Base-by-base conservation (phyloP, 92 coral and sea anemone species). In the Phenganax stokvisi region DNA sequence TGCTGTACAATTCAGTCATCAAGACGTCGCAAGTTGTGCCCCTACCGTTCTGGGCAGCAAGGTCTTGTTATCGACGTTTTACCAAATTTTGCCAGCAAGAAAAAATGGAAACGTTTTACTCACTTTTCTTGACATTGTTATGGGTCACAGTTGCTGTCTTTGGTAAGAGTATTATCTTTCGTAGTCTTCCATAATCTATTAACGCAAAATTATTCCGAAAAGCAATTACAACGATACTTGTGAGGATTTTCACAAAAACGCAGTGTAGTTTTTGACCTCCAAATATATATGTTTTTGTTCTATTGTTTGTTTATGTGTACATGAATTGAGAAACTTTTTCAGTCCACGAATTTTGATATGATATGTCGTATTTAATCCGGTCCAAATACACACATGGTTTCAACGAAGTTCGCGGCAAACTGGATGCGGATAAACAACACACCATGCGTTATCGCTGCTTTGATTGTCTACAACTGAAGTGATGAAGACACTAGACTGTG, bases 21-120 rank as follows among this genome's bases (percentile, higher is more conserved):
- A 54, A 57, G 2, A 62, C 37, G 60, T n/a, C 25, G 55, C 61
- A n/a, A 30, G 80, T 54, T 27, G 62, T 20, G 7, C 47, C 54
- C 8, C 47, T 53, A 53, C 47, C 52, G 16, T 63, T 56, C 74
- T 51, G 30, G 15, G 57, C 16, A 60, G n/a, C n/a, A 28, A 30
- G 8, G 13, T 8, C 51, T 20, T 11, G 8, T 28, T 10, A 37
- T 37, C 47, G 47, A 37, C 29, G 72, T 17, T 1, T 11, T 13
- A 20, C 10, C 8, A 5, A 27, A 20, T 59, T 44, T 15, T n/a
- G 53, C 11, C 17, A 6, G 9, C 71, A 62, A 31, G 11, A 12
- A 29, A 60, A 77, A 25, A 77, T 77, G 81, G 81, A 77, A 37
- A 58, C 11, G 47, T 47, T 44, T 60, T 58, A 11, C 54, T 59